Evolutionary conservation across 2,797 vertebrate species (phyloP), one percentile per base, ranked within the genome.

Genomic region (Austrolebias charrua): DNA sequence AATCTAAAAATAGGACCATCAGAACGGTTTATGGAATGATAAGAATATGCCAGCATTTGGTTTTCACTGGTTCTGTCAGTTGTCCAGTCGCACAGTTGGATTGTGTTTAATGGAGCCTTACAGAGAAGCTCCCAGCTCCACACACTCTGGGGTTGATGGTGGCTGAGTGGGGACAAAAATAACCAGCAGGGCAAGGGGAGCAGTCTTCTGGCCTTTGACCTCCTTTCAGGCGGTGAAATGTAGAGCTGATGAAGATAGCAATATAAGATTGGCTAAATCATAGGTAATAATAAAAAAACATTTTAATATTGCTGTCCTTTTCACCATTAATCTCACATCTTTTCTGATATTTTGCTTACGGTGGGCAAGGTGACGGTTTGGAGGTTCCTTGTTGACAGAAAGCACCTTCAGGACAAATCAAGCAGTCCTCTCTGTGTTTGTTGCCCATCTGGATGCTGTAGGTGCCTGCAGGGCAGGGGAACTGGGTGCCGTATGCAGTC

Each of bases 121-220:
- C 96, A 18, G 95, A 98, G 88, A 93, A 98, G 80, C 90, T 96
- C 78, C 95, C 95, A 72, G 89, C 70, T 53, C 93, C 91, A 50
- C 95, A 97, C 1, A 89, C 74, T 72, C 35, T 88, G 40, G 95
- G 95, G 75, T 78, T 86, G 73, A 85, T 73, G 4, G 93, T 95
- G 68, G 94, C 95, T 66, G 91, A 91, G 60, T 89, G 77, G 44
- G 95, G 93, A 82, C 96, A 98, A 62, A 87, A 93, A 79, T 95
- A 94, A 1, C 95, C 95, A 33, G 91, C 93, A 11, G 95, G 93
- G 73, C 95, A 96, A 19, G 79, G 78, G 24, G 72, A 76, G 82
- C 95, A 97, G 82, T 95, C 94, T 66, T 89, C 86, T 38, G 87
- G 75, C 59, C 60, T 80, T 69, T 75, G 81, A 1, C 92, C 94